phyloP scores from a whole-genome alignment of 2,797 vertebrate species.

The Pterois miles region DNA sequence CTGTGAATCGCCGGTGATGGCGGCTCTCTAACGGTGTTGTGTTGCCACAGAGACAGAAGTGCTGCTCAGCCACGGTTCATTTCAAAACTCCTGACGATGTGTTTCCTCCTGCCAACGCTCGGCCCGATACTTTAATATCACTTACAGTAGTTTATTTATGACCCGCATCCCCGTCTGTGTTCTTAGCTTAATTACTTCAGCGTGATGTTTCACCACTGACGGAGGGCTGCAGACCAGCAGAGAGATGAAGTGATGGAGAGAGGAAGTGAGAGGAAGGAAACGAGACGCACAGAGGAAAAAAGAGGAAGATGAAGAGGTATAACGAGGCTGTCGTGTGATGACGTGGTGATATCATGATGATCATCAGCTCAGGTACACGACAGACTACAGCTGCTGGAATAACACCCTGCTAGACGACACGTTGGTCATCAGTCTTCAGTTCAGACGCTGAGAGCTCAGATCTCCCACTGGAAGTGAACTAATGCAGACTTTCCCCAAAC shows the following conservation, averaged over 20 bases:
- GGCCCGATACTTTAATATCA: slow-evolving; percentile 63
- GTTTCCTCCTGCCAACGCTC: slow-evolving; percentile 51
- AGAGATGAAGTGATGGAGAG: slow-evolving; percentile 3
- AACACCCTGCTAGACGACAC: too few relatives aligned
- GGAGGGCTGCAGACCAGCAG: slow-evolving; percentile 25
- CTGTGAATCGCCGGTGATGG: too few relatives aligned
- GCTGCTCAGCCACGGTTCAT: slow-evolving; percentile 33
- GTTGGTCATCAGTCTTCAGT: too few relatives aligned
- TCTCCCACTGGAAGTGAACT: background rate
- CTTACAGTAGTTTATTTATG: slow-evolving; percentile 65
- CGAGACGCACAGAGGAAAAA: background rate
- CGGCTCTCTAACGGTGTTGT: background rate
- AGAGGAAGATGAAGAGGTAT: too few relatives aligned
- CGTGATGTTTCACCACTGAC: slow-evolving; percentile 50
- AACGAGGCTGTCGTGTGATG: too few relatives aligned
- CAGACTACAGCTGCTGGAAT: too few relatives aligned
- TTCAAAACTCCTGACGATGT: slow-evolving; percentile 55
- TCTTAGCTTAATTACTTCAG: slow-evolving; percentile 70
- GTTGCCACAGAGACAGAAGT: slow-evolving; percentile 30
- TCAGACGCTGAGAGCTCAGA: background rate
- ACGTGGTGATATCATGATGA: too few relatives aligned
- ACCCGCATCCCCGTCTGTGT: slow-evolving; percentile 36
- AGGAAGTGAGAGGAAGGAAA: background rate
- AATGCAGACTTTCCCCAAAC: background rate
- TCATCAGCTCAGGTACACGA: too few relatives aligned